Evolutionary conservation across 2,797 vertebrate species (phyloP).

Genomic region (Diglossa cyanea): DNA sequence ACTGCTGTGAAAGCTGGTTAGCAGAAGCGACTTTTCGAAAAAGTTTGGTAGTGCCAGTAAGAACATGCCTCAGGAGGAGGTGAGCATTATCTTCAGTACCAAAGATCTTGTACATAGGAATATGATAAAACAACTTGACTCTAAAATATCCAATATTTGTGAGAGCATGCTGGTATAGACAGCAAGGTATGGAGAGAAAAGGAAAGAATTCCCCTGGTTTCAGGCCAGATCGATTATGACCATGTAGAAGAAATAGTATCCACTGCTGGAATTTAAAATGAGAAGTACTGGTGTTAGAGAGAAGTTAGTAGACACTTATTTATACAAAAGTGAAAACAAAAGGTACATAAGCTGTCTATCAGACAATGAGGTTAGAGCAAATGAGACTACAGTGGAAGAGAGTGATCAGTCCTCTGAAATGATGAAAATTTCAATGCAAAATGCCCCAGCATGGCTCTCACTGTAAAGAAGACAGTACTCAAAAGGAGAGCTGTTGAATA

Average conservation of each 20-base stretch:
- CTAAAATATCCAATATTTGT: neutral
- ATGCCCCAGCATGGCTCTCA: neutral
- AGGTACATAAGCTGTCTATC: neutral
- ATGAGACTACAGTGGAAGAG: neutral
- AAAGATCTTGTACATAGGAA: neutral
- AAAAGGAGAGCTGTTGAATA: neutral
- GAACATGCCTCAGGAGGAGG: neutral
- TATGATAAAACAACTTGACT: neutral
- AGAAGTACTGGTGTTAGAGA: neutral
- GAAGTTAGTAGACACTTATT: neutral
- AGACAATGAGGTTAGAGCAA: neutral
- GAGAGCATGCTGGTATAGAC: neutral
- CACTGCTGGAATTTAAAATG: neutral
- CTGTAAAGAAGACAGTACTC: neutral
- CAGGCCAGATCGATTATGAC: neutral
- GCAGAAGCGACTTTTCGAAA: neutral
- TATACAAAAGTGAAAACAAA: neutral
- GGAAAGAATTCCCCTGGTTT: neutral
- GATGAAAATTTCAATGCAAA: neutral
- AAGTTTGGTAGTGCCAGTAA: neutral
- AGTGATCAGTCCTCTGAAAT: neutral
- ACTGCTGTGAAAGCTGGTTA: neutral
- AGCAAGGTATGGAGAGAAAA: neutral
- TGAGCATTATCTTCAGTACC: neutral
- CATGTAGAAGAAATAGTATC: neutral